These are phyloP conservation scores for Heliconius congener DNA, from an alignment of 1,140 invertebrate genomes.

Conservation along the genomic window DNA sequence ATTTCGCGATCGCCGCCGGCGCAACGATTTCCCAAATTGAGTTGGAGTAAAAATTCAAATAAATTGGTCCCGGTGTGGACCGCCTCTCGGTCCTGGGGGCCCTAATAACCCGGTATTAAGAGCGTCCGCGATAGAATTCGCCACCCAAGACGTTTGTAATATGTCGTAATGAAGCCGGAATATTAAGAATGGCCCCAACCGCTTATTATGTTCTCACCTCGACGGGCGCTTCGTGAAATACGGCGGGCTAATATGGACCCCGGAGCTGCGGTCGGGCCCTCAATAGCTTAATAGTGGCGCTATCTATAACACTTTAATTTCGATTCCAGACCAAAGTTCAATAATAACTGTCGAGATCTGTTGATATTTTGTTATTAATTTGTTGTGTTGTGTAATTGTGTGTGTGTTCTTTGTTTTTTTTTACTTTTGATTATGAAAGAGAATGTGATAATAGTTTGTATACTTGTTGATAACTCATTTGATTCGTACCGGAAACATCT, in stretches of 20 bases:
- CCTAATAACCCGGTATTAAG: conserved; percentile 76
- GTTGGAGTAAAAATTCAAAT: conserved; percentile 80
- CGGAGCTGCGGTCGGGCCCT: conserved; percentile 45
- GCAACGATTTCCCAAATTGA: conserved; percentile 79
- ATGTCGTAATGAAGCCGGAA: conserved; percentile 79
- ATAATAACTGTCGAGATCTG: neutral
- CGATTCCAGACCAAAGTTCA: conserved; percentile 23
- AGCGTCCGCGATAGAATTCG: conserved; percentile 79
- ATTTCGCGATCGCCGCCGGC: conserved; percentile 77
- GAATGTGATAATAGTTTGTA: too few species aligned
- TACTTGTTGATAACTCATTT: too few species aligned
- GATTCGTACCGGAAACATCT: too few species aligned
- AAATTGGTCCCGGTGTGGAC: conserved; percentile 64
- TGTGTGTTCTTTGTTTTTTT: neutral
- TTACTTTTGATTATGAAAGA: neutral
- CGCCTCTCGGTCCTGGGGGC: conserved; percentile 60
- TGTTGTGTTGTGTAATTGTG: neutral
- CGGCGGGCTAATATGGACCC: conserved; percentile 72
- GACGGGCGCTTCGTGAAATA: conserved; percentile 73
- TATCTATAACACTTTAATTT: conserved; percentile 49
- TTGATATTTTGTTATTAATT: conserved; percentile 11
- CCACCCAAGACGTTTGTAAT: conserved; percentile 81
- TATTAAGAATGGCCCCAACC: conserved; percentile 79
- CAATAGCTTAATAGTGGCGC: conserved; percentile 65
- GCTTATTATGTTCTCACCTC: conserved; percentile 81